Percentiles rank a stretch among this genome's conserved stretches.
phyloP scores from a whole-genome alignment of 2,113 vertebrate species.

The Siniperca knerii region DNA sequence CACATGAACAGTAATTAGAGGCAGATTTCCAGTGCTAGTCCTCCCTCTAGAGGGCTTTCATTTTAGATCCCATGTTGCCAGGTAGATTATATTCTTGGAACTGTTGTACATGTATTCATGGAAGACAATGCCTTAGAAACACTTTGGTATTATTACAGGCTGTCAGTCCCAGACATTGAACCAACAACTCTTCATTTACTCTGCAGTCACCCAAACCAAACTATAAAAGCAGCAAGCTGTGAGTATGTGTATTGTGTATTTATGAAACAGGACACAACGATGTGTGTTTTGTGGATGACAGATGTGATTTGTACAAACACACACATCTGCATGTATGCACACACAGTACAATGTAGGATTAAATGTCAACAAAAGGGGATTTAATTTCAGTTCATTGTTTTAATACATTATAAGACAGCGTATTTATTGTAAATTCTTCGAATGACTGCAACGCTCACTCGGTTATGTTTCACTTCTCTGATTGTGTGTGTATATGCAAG shows the following conservation, averaged over 20 bases:
- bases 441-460: background rate
- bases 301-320: slow-evolving; percentile 26
- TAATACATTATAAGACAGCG: slow-evolving; percentile 44
- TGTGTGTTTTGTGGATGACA: slow-evolving; percentile 18
- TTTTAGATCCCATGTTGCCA: too few species aligned
- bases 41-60: background rate
- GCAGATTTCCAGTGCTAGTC: background rate
- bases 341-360: slow-evolving; percentile 63
- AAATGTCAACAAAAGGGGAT: slow-evolving; percentile 72
- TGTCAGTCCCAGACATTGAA: background rate
- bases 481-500: background rate
- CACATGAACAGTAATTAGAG: slow-evolving; percentile 7
- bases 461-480: background rate
- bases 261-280: background rate
- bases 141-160: background rate
- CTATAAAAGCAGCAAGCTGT: background rate
- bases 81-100: background rate
- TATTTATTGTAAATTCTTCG: slow-evolving; percentile 14
- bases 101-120: background rate
- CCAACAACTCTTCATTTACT: background rate
- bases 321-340: background rate
- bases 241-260: too few species aligned
- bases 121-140: background rate
- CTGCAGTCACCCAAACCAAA: background rate
- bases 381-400: slow-evolving; percentile 66